Percentiles rank a stretch among this genome's conserved stretches.
Evolutionary conservation across 2,113 vertebrate genomes (phyloP).

Genomic region (Rhinopomastus cyanomelas): DNA sequence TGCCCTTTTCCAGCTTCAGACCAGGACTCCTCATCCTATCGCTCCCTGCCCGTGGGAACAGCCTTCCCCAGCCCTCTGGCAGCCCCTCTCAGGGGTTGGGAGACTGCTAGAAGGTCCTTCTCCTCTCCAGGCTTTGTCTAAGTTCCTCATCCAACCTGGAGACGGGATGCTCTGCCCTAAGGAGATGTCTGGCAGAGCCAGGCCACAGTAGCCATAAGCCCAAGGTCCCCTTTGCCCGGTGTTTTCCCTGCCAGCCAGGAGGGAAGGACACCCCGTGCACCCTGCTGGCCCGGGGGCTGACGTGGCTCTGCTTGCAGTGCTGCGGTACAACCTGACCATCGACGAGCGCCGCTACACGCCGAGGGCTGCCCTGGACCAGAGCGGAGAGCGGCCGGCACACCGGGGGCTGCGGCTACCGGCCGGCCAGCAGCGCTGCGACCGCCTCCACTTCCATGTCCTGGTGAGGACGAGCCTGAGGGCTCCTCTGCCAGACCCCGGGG

Average conservation of each 20-base stretch:
- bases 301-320: slow-evolving; percentile 58
- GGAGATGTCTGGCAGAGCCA: not conserved
- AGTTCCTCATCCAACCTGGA: not conserved
- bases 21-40: too few species aligned
- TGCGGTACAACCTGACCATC: slow-evolving; percentile 86
- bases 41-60: too few species aligned
- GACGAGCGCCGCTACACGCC: slow-evolving; percentile 91
- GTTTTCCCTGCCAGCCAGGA: not conserved
- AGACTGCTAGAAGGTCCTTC: too few species aligned
- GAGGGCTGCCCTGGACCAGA: slow-evolving; percentile 85
- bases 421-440: slow-evolving; percentile 78
- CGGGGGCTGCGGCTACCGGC: slow-evolving; percentile 74
- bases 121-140: too few species aligned
- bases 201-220: not conserved
- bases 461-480: slow-evolving; percentile 62
- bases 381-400: slow-evolving; percentile 68
- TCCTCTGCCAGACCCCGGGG: not conserved
- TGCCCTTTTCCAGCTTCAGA: too few species aligned
- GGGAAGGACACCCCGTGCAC: too few species aligned
- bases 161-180: not conserved
- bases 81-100: too few species aligned
- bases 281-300: too few species aligned
- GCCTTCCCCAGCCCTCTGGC: too few species aligned
- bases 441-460: slow-evolving; percentile 89
- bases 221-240: too few species aligned